Conservation (phyloP, 1,140 invertebrate genomes). For the Idris sp. region DNA sequence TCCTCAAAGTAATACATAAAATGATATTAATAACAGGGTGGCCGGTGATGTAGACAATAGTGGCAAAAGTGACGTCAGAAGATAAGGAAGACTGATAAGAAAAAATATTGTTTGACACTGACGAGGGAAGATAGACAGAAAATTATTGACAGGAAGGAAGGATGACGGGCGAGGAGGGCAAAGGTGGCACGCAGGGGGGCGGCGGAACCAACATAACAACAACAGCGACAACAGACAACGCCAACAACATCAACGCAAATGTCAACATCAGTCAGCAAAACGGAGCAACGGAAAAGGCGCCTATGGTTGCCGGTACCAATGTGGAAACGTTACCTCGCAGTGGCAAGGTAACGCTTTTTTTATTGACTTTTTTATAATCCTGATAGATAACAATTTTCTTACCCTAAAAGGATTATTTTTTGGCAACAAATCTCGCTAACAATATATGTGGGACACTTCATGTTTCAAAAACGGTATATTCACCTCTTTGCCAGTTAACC, state of each 20-base stretch:
- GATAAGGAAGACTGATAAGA: slow-evolving; percentile 23
- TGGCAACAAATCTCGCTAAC: too few species aligned
- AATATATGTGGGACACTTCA: too few species aligned
- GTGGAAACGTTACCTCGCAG: slow-evolving; percentile 81
- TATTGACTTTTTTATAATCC: too few species aligned
- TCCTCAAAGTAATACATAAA: too few species aligned
- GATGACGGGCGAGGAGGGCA: slow-evolving; percentile 76
- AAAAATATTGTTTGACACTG: too few species aligned
- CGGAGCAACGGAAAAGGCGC: slow-evolving; percentile 78
- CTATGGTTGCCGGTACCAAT: slow-evolving; percentile 81
- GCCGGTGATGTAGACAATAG: slow-evolving; percentile 2
- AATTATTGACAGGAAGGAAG: slow-evolving; percentile 48
- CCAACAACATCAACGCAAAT: slow-evolving; percentile 77
- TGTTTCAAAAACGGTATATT: too few species aligned
- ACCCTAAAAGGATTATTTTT: too few species aligned
- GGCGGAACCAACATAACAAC: slow-evolving; percentile 48
- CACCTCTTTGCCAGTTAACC: too few species aligned
- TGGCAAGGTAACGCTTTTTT: slow-evolving; percentile 75
- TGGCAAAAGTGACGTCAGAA: slow-evolving; percentile 8
- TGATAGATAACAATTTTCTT: too few species aligned
- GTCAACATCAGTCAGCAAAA: slow-evolving; percentile 76
- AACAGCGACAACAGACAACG: slow-evolving; percentile 58
- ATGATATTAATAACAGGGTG: too few species aligned
- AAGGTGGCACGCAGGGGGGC: slow-evolving; percentile 66
- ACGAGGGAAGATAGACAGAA: too few species aligned